Evolutionary conservation across 2,888 invertebrate species (phyloP), one percentile per base, ranked within the genome.

Genomic region (Micoletzkya japonica): DNA sequence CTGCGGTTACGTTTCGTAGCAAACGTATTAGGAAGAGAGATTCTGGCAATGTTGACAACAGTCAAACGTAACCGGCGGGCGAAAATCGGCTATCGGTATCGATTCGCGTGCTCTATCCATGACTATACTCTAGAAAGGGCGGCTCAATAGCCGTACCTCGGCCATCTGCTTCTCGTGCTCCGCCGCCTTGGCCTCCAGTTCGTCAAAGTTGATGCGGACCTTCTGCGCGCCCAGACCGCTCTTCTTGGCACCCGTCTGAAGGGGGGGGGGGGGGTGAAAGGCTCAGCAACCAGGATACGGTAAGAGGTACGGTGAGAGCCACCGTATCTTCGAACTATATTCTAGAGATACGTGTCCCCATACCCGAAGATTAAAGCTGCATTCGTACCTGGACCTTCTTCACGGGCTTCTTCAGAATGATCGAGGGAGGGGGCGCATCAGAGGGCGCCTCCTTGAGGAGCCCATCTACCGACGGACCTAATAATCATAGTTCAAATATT

Each of bases 181-280:
- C 82, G 91, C 91, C 6, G 95, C 95, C 84, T 93, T 92, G 76
- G 91, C 91, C 87, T 97, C 96, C 73, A 97, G 90, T 85, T 95
- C 95, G 26, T 92, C 93, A 87, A 98, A 98, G 88, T 96, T 94
- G 3, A 79, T 72, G 36, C 94, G 90, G 34, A 97, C 94, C 86
- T 93, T 93, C 64, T 94, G 95, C 24, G 97, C 98, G 63, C 97
- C 97, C 68, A 97, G 88, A 0, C 93, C 92, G 52, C 92, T 91
- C 77, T 93, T 95, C 76, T 93, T 93, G 0, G 90, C 91, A 20
- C 94, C 94, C 10, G 71, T 66, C 67, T 75, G 52, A 24, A 63
- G 54, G 24, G 7, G 24, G 14, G 54, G 44, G 24, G 24, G 14
- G 54, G 24, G 24, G 24, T 54, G 44, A 44, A 44, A 44, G 44